A percentile compares a stretch with the other conserved stretches of the same genome.
phyloP scores from a whole-genome alignment of 2,113 vertebrate species.

The Archilochus colubris region DNA sequence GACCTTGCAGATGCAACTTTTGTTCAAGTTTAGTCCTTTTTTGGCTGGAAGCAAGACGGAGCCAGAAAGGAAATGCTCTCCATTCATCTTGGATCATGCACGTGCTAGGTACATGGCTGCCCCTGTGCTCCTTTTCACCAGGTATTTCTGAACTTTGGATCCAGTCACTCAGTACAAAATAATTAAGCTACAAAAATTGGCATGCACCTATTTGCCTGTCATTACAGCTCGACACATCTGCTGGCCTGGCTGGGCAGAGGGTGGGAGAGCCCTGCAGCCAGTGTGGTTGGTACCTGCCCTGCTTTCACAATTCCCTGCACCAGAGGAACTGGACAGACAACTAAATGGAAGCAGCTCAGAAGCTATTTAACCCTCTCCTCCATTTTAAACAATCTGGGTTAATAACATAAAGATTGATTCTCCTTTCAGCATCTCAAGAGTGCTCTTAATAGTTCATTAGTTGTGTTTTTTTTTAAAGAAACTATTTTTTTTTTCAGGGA shows the following conservation, averaged over 20 bases:
- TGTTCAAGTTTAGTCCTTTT: slow-evolving; percentile 46
- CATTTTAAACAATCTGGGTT: neutral
- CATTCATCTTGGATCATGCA: neutral
- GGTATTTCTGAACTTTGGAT: neutral
- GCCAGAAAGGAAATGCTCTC: neutral
- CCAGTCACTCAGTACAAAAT: neutral
- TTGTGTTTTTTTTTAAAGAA: neutral
- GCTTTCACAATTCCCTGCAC: slow-evolving; percentile 27
- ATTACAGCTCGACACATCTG: neutral
- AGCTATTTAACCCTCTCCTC: slow-evolving; percentile 17
- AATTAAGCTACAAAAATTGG: neutral
- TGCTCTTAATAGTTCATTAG: neutral
- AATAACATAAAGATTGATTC: neutral
- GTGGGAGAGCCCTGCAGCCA: neutral
- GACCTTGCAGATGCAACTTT: slow-evolving; percentile 59
- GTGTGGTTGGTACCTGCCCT: neutral
- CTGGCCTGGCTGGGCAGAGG: neutral
- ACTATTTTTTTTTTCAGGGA: neutral
- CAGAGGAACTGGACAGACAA: slow-evolving; percentile 19
- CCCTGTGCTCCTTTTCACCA: neutral
- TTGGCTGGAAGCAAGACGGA: slow-evolving; percentile 39
- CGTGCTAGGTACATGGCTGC: neutral
- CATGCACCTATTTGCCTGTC: neutral
- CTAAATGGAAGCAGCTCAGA: fast-evolving
- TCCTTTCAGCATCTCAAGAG: neutral